Percentiles rank a stretch among this genome's conserved stretches.
These are phyloP conservation scores for Lasioglossum morio DNA, from an alignment of 2,888 invertebrate species.

Conservation along the genomic window DNA sequence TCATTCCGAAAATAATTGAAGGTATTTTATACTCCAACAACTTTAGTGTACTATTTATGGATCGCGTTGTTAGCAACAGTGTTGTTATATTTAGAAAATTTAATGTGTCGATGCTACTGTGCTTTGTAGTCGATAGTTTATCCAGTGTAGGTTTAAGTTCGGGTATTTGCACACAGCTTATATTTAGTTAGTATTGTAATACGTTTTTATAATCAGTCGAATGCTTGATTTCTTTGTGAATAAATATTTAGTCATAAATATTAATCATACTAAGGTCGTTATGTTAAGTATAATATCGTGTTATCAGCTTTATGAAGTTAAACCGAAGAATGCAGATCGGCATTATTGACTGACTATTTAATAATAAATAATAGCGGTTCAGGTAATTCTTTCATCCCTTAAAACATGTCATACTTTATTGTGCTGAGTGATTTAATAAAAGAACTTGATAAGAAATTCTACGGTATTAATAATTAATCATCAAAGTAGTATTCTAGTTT, in stretches of 20 bases:
- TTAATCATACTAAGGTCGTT: background rate
- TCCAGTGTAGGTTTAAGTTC: background rate
- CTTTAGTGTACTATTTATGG: background rate
- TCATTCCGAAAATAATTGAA: background rate
- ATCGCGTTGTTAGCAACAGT: background rate
- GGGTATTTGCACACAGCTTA: background rate
- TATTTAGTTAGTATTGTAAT: background rate
- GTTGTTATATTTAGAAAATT: conserved; percentile 4
- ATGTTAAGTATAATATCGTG: background rate
- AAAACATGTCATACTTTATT: background rate
- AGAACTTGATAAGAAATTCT: background rate
- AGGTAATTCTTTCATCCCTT: background rate
- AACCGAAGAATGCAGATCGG: background rate
- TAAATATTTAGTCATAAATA: background rate
- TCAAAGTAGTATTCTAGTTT: background rate
- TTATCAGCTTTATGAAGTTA: background rate
- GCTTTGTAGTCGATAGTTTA: background rate
- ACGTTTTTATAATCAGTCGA: background rate
- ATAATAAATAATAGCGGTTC: background rate
- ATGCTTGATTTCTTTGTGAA: background rate
- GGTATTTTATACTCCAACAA: background rate
- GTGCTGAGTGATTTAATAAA: background rate
- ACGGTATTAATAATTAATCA: background rate
- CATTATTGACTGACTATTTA: background rate
- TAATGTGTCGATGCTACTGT: background rate